Evolutionary conservation across 2,113 vertebrate genomes (phyloP), one percentile per base, ranked within the genome.

Genomic region (Gracilinanus agilis): DNA sequence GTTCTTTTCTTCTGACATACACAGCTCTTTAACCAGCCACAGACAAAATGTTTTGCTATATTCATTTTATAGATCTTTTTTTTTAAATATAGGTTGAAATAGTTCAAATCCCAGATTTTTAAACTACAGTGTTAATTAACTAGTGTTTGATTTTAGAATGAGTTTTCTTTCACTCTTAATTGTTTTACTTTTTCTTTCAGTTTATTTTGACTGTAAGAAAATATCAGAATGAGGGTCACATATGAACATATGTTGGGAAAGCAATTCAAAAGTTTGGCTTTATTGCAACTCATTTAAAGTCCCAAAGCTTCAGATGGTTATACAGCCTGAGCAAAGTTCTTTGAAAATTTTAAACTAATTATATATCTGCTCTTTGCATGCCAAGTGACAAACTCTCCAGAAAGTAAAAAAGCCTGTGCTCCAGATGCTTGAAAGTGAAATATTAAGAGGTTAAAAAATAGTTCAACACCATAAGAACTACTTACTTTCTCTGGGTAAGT

Each of bases 41-140:
- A 24, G 1, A 0, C 6, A n/a, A 21, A 5, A 13, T 53, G 23
- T 0, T 25, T 2, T 9, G 24, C 21, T 13, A 0, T 27, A 2
- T 54, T 40, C n/a, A 34, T 44, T 21, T 40, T 25, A n/a, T 21
- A n/a, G 67, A 13, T 83, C 34, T 83, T 83, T 44, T 7, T 67
- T 53, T 53, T 83, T 83, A 34, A 8, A 0, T 0, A 1, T 24
- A 0, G 24, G 25, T 53, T 27, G 1, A 40, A 40, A 67, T 67
- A 0, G 11, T 1, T 27, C 53, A 24, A 12, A 3, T 54, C 0
- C 0, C 24, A 55, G 67, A 24, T 3, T 29, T 95, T 44, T 23
- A 49, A 49, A 49, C 34, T 21, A 0, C 0, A 2, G 8, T 55
- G 11, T 44, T n/a, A 9, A 13, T 0, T 44, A 9, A 83, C 9